Conservation (phyloP, 92 coral and sea anemone species). For the Palythoa caribaeorum region DNA sequence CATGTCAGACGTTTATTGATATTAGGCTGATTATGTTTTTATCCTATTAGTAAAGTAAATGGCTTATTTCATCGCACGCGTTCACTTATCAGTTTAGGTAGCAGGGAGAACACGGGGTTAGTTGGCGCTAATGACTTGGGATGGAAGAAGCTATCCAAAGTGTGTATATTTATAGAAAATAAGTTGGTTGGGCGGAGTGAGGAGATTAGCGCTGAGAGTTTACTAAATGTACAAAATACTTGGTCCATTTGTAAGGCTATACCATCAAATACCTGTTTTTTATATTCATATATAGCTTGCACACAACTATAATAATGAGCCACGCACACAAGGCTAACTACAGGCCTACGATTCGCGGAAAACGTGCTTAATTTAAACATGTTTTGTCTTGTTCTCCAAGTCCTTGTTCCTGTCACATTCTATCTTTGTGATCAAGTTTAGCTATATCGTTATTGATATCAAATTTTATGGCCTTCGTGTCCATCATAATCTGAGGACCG, state of each 20-base stretch:
- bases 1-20: constrained; percentile 39
- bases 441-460: constrained; percentile 16
- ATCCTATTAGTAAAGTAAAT: constrained; percentile 49
- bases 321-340: constrained; percentile 17
- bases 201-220: not conserved
- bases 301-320: not conserved
- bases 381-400: constrained; percentile 8
- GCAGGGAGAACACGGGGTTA: constrained; percentile 9
- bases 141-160: not conserved
- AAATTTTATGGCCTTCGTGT: constrained; percentile 1
- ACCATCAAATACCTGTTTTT: too few species aligned
- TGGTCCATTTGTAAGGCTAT: not conserved
- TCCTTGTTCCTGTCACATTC: constrained; percentile 28
- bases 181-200: constrained; percentile 38
- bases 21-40: constrained; percentile 38
- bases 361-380: constrained; percentile 34
- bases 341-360: constrained; percentile 22
- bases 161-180: constrained; percentile 21
- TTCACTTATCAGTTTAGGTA: constrained; percentile 36
- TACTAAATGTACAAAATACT: not conserved
- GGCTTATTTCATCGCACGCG: constrained; percentile 41
- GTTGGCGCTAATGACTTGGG: constrained; percentile 20
- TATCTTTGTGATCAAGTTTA: constrained; percentile 23
- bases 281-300: too few species aligned
- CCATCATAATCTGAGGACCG: constrained; percentile 19